A percentile compares a stretch with the other conserved stretches of the same genome.
Evolutionary conservation across 1,140 invertebrate species (phyloP).

Genomic region (Camponotus floridanus): DNA sequence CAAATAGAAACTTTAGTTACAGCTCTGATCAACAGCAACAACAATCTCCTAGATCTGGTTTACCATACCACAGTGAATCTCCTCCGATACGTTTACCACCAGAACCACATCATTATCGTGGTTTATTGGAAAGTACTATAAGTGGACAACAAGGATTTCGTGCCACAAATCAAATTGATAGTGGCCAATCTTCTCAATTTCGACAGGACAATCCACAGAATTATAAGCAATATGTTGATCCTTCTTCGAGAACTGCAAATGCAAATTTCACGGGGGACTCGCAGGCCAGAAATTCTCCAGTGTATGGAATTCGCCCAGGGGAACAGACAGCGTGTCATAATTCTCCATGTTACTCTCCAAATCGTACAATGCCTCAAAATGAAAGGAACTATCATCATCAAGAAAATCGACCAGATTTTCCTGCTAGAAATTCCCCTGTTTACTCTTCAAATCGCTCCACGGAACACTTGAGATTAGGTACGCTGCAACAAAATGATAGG

Average conservation of each 20-base stretch:
- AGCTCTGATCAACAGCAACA: constrained; percentile 77
- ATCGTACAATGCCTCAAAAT: constrained; percentile 73
- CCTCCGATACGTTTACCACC: constrained; percentile 76
- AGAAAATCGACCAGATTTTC: constrained; percentile 75
- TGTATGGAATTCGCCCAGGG: constrained; percentile 72
- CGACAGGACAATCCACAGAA: constrained; percentile 81
- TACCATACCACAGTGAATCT: constrained; percentile 79
- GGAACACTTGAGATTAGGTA: constrained; percentile 73
- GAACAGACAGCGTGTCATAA: constrained; percentile 76
- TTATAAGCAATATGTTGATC: constrained; percentile 80
- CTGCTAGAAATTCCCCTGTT: constrained; percentile 74
- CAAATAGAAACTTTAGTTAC: constrained; percentile 76
- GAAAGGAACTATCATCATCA: constrained; percentile 78
- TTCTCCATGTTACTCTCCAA: constrained; percentile 79
- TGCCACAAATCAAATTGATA: constrained; percentile 71
- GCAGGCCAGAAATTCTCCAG: constrained; percentile 78
- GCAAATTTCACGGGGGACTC: constrained; percentile 76
- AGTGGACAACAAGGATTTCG: constrained; percentile 70
- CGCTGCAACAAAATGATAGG: constrained; percentile 75
- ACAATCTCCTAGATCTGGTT: constrained; percentile 77
- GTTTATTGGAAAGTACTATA: constrained; percentile 69
- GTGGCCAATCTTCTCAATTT: constrained; percentile 81
- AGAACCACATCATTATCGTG: constrained; percentile 80
- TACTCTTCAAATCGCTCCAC: constrained; percentile 78
- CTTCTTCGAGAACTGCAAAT: constrained; percentile 67